Evolutionary conservation across 1,140 invertebrate species (phyloP).

Genomic region (Drosophila setifemur): DNA sequence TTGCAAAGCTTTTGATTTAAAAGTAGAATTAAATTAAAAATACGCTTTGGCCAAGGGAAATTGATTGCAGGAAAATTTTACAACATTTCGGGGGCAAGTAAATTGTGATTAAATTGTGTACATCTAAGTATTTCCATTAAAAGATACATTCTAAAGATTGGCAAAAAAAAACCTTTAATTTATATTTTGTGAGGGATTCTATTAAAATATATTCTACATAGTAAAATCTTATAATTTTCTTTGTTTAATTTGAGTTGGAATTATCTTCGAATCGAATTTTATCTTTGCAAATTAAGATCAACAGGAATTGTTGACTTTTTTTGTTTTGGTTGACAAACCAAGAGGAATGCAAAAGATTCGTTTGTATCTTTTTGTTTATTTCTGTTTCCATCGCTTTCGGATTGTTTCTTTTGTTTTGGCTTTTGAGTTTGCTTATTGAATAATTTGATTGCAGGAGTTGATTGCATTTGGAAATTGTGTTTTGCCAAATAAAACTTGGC

Average conservation of each 20-base stretch:
- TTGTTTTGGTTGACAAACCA: conserved; percentile 1
- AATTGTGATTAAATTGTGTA: conserved; percentile 11
- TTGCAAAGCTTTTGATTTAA: conserved; percentile 66
- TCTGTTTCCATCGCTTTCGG: conserved; percentile 8
- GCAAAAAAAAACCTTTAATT: too few relatives aligned
- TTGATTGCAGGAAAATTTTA: background rate
- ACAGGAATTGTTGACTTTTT: conserved; percentile 3
- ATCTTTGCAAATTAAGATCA: background rate
- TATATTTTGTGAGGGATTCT: too few relatives aligned
- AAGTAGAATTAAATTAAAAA: conserved; percentile 78
- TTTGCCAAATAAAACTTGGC: conserved; percentile 46
- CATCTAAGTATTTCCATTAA: too few relatives aligned
- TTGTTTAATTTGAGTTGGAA: background rate
- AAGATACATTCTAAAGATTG: too few relatives aligned
- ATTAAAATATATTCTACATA: too few relatives aligned
- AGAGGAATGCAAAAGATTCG: conserved; percentile 13
- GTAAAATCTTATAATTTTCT: background rate
- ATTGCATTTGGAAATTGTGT: conserved; percentile 55
- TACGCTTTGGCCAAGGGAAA: conserved; percentile 8
- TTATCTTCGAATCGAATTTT: background rate
- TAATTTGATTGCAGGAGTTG: conserved; percentile 47
- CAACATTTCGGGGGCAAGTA: conserved; percentile 4
- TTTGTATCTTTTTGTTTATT: background rate
- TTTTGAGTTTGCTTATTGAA: conserved; percentile 29
- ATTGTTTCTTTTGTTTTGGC: conserved; percentile 13